Evolutionary conservation across 2,797 vertebrate species (phyloP).

Genomic region (Cyclopterus lumpus): DNA sequence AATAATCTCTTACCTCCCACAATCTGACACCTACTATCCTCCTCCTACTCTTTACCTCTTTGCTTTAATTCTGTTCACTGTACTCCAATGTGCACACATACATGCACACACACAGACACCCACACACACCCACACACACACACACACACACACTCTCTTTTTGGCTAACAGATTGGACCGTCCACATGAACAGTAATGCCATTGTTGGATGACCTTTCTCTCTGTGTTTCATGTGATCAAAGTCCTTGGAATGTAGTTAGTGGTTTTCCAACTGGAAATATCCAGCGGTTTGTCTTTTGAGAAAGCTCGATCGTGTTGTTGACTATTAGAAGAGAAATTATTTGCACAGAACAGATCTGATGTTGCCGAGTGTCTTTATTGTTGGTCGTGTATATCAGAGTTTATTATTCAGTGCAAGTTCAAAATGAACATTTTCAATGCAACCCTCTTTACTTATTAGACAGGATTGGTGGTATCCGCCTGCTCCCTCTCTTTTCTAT

Average conservation of each 20-base stretch:
- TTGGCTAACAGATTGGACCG: conserved; percentile 28
- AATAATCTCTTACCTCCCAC: conserved; percentile 66
- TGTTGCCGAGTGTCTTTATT: conserved; percentile 16
- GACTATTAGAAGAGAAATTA: conserved; percentile 9
- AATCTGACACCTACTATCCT: conserved; percentile 57
- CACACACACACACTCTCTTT: not conserved
- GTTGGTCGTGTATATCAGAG: conserved; percentile 24
- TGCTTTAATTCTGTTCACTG: conserved; percentile 20
- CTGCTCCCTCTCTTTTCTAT: conserved; percentile 16
- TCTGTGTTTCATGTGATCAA: conserved; percentile 58
- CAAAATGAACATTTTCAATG: conserved; percentile 3
- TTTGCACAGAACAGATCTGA: conserved; percentile 11
- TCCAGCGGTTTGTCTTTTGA: not conserved
- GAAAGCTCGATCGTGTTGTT: conserved; percentile 13
- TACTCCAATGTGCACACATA: conserved; percentile 5
- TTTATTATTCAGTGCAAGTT: conserved; percentile 10
- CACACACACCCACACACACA: not conserved
- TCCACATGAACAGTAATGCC: conserved; percentile 45
- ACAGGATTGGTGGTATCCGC: not conserved
- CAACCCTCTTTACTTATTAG: conserved; percentile 13
- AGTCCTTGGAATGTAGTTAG: conserved; percentile 55
- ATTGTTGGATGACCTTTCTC: conserved; percentile 64
- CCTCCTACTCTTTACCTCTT: conserved; percentile 52
- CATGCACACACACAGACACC: not conserved
- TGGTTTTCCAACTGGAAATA: not conserved